Evolutionary conservation across 2,888 invertebrate species (phyloP), one percentile per base, ranked within the genome.

Genomic region (Argyra leucocephala): DNA sequence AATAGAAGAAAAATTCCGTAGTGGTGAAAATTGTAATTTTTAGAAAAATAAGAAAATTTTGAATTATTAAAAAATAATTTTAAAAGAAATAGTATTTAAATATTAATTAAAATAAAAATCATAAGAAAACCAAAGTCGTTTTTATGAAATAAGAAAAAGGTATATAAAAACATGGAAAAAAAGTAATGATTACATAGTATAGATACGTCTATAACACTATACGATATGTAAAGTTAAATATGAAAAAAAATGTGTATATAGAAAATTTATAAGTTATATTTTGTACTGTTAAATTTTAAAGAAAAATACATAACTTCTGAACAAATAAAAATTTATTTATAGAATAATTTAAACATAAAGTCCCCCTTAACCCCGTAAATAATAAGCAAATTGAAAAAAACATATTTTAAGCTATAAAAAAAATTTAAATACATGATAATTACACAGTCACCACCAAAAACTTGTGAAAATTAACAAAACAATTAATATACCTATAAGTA

Each of bases 121-220:
- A 48, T 48, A 48, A 18, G 9, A 18, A 48, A 48, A 48, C 15
- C 12, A 15, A 48, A 48, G 2, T 48, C 48, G 48, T 48, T 48
- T 48, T 48, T 48, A 48, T 48, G 48, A 48, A 48, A 48, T 48
- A 48, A 48, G 18, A 48, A 48, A 48, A 48, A 48, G 48, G 48
- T 48, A 48, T 48, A 48, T 48, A 48, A 48, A 48, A 48, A 48
- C 48, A 48, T 12, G 5, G 12, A 31, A 31, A 31, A 12, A 48
- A 48, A 48, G 18, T 15, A 48, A n/a, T n/a, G n/a, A n/a, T n/a
- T 48, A 48, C 48, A 48, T 18, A 48, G 18, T 48, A 48, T 48
- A 48, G 48, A 48, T 48, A 48, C 18, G n/a, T 9, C 48, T 48
- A 48, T 48, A 48, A 48, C 31, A 31, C 12, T 10, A 31, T 31